Evolutionary conservation across 2,797 vertebrate genomes (phyloP), one percentile per base, ranked within the genome.

Genomic region (Bryconaethiops microstoma): DNA sequence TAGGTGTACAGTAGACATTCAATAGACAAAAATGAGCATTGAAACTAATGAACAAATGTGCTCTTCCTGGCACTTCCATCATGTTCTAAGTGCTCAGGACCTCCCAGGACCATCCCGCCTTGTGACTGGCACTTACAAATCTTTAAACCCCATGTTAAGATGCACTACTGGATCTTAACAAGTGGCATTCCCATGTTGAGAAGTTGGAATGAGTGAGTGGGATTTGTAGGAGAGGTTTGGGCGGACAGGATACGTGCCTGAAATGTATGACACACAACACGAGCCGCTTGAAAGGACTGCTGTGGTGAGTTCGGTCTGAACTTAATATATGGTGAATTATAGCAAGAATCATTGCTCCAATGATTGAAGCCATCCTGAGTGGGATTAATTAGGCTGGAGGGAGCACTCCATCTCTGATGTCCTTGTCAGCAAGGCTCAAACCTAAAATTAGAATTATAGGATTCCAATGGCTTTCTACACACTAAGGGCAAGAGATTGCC

Each of bases 381-480:
- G 86, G 88, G 87, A 91, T 89, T 92, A 93, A 94, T 93, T 89
- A 89, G 88, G 84, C 91, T 90, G 40, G 40, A 0, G 94, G 91
- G 92, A 90, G 87, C 84, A 68, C 88, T 93, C 91, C 89, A 89
- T 92, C 92, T 91, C 88, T 68, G 88, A 87, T 79, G 85, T 89
- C 90, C 91, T 91, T 92, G 92, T 93, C 92, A 91, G 89, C 89
- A 87, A 80, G 74, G 88, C 78, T 88, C 90, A 91, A 93, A 92
- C 86, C 85, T 86, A 88, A 92, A 94, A 93, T 93, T 92, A 91
- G 88, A 93, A 92, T 90, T 92, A 94, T 91, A 92, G 90, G 85
- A 86, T 93, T 89, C 80, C 88, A 81, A 92, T 93, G 90, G 87
- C 90, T 88, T 89, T 90, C 92, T 91, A 83, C 88, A 91, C 84